Base-by-base conservation (phyloP, 2,797 vertebrate species). In the Masticophis lateralis region DNA sequence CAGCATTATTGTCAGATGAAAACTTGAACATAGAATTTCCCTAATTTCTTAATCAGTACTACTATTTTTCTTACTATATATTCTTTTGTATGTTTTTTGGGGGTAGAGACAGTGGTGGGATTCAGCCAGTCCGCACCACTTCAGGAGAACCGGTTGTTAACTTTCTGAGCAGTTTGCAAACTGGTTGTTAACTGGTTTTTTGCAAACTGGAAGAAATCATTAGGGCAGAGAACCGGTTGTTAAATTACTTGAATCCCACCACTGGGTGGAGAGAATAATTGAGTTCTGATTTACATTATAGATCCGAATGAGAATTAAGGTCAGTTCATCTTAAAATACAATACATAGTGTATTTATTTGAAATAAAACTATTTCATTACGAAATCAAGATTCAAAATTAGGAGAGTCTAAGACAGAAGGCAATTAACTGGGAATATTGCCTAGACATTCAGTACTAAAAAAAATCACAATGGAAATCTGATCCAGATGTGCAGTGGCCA, bases 401-500 rank as follows among this genome's bases (percentile, higher is more conserved):
- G 18, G 13, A 37, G n/a, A 74, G 12, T 55, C 47, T 43, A 74
- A 69, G 55, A 59, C 43, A 11, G 60, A 88, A 87, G 83, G 61
- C 53, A 93, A 89, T 83, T 79, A 32, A 74, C 28, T 47, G 37
- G 22, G 16, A 16, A 37, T 88, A 8, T 6, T 60, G 22, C 88
- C 22, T 32, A 87, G n/a, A 55, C 11, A 47, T 53, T 93, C 63
- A 59, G 5, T 43, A 66, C 18, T 32, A 66, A 12, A 28, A 69
- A n/a, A 59, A 74, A 59, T 32, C 11, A 2, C 0, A 16, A 8
- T 1, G 69, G 16, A 86, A 53, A 61, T 4, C 12, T 92, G 56
- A 6, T 94, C 83, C 47, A 32, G 89, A 61, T 92, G 61, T 74
- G 93, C 61, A 83, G 13, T 32, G 91, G 57, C 10, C 92, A 94